Percentiles rank a stretch among this genome's conserved stretches.
These are phyloP conservation scores for Norana najaformis DNA, from an alignment of 2,888 invertebrate species.

Conservation along the genomic window DNA sequence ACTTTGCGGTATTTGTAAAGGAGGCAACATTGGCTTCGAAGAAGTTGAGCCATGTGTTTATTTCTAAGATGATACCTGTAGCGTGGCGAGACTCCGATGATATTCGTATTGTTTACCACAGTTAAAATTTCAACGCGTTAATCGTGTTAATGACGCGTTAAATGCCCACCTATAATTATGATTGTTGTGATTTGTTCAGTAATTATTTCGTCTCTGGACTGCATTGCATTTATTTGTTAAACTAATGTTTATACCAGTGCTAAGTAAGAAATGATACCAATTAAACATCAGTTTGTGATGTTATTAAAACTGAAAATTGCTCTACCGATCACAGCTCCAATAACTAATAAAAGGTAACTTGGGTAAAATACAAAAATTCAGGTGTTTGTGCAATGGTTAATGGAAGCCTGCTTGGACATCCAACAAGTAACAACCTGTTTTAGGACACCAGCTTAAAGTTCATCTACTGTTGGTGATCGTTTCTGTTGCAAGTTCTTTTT, in stretches of 20 bases:
- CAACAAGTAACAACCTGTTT: neutral
- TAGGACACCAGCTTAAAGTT: neutral
- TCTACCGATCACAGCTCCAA: neutral
- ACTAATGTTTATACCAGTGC: neutral
- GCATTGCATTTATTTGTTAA: neutral
- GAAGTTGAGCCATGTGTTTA: too few species aligned
- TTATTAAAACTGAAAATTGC: neutral
- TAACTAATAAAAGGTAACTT: neutral
- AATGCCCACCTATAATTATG: too few species aligned
- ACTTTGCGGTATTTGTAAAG: too few species aligned
- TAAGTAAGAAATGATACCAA: neutral
- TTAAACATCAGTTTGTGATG: conserved; percentile 7
- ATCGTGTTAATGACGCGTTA: too few species aligned
- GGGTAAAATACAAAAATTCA: neutral
- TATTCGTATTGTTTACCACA: too few species aligned
- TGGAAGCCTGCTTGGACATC: neutral
- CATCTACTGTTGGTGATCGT: neutral
- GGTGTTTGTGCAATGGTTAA: neutral
- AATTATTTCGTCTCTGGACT: neutral
- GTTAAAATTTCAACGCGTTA: too few species aligned
- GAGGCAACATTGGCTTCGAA: too few species aligned
- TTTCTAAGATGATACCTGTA: too few species aligned
- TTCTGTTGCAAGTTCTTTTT: too few species aligned
- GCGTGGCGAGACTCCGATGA: too few species aligned
- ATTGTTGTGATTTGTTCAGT: conserved; percentile 5